A percentile compares a stretch with the other conserved stretches of the same genome.
Conservation (phyloP, 2,888 invertebrate species). For the Idaea straminata region DNA sequence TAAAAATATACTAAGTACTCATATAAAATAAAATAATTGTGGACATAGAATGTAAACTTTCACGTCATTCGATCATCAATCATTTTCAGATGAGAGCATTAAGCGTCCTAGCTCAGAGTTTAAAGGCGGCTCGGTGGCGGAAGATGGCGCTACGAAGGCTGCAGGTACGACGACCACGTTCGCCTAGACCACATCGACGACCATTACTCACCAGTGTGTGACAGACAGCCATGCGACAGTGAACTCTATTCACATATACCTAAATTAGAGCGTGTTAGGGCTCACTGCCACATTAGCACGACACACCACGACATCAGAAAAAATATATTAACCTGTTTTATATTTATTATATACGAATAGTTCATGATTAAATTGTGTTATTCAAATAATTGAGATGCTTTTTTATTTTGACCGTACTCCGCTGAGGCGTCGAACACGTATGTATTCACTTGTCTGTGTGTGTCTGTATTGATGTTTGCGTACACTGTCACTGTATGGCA, state of each 20-base stretch:
- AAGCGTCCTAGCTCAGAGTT: slow-evolving; percentile 94
- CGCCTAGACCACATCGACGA: slow-evolving; percentile 65
- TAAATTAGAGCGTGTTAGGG: slow-evolving; percentile 38
- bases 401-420: slow-evolving; percentile 79
- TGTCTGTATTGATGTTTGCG: slow-evolving; percentile 78
- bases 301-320: slow-evolving; percentile 74
- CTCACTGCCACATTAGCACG: slow-evolving; percentile 71
- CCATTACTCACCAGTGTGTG: slow-evolving; percentile 66
- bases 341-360: slow-evolving; percentile 71
- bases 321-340: slow-evolving; percentile 76
- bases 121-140: slow-evolving; percentile 82
- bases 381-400: slow-evolving; percentile 78
- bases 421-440: slow-evolving; percentile 79
- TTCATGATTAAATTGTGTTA: slow-evolving; percentile 81
- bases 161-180: slow-evolving; percentile 73
- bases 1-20: slow-evolving; percentile 10
- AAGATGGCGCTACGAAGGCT: slow-evolving; percentile 64
- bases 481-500: slow-evolving; percentile 74
- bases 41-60: slow-evolving; percentile 63
- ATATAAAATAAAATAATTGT: slow-evolving; percentile 27
- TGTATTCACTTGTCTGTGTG: slow-evolving; percentile 77
- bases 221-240: slow-evolving; percentile 70
- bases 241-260: slow-evolving; percentile 49
- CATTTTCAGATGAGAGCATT: slow-evolving; percentile 86
- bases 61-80: slow-evolving; percentile 69